Evolutionary conservation across 2,797 vertebrate genomes (phyloP).

Genomic region (Eospalax fontanierii): DNA sequence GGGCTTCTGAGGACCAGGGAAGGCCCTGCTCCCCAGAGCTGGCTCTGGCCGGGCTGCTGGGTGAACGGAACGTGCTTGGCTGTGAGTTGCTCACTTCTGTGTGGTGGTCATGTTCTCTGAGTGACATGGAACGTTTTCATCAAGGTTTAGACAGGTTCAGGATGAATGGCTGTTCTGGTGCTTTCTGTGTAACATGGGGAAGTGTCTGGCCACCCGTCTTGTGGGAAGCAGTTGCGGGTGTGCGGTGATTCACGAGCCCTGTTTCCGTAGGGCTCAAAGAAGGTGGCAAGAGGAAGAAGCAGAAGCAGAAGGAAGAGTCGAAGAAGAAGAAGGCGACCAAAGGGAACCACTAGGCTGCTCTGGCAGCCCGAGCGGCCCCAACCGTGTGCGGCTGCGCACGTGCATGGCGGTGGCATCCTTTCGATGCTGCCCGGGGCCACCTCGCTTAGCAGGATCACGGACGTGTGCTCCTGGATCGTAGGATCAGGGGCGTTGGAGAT

Average conservation of each 20-base stretch:
- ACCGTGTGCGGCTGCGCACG: conserved; percentile 71
- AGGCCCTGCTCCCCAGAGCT: background rate
- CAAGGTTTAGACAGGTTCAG: background rate
- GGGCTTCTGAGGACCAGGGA: background rate
- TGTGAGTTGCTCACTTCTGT: background rate
- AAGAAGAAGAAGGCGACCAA: conserved; percentile 96
- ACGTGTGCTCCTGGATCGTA: conserved; percentile 69
- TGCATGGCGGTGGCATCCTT: conserved; percentile 78
- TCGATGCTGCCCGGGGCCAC: conserved; percentile 83
- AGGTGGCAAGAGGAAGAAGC: conserved; percentile 96
- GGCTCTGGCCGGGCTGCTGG: background rate
- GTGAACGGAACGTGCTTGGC: background rate
- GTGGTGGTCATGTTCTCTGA: conserved; percentile 41
- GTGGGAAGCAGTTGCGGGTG: conserved; percentile 69
- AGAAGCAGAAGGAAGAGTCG: conserved; percentile 95
- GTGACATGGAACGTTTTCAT: conserved; percentile 49
- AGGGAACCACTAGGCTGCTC: conserved; percentile 91
- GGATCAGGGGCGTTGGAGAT: conserved; percentile 46
- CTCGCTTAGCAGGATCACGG: conserved; percentile 82
- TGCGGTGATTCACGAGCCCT: conserved; percentile 89
- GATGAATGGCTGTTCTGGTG: background rate
- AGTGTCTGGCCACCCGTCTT: conserved; percentile 68
- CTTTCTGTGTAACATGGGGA: background rate
- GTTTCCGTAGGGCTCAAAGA: conserved; percentile 94
- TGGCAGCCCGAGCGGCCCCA: background rate